Base-by-base conservation (phyloP, 2,797 vertebrate genomes). In the Rhincodon typus region DNA sequence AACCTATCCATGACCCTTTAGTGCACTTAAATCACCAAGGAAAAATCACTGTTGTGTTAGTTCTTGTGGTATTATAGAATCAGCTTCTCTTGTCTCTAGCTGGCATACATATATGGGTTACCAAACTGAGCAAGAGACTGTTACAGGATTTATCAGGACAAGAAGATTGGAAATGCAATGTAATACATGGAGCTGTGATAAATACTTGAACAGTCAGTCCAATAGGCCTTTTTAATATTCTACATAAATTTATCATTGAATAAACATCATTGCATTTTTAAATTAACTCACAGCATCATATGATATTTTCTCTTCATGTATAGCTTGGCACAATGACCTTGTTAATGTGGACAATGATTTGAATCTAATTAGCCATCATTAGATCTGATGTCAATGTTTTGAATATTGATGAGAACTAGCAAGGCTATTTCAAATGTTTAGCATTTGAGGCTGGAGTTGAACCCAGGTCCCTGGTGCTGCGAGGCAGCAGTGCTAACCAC, bases 21-120 rank as follows among this genome's bases (percentile, higher is more conserved):
- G 30, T 95, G 27, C 70, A 53, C 94, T 95, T 95, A 95, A 94
- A 94, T 53, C 94, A 94, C 94, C 34, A 95, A 95, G 94, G 70
- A 53, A 95, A 74, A 77, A 95, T 95, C 70, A 95, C 94, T 95
- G 46, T 53, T 95, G 30, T 53, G 30, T 77, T 42, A 53, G 70
- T 57, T 77, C 69, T 53, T 53, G 69, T 21, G 27, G 38, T 95
- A 77, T 77, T 95, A 77, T 25, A 46, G 67, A 95, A 38, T 19
- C 25, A 77, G 25, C 66, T 42, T 94, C 66, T n/a, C 23, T 94
- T 69, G 69, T 70, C 57, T 74, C 27, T 53, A 34, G 46, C 70
- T 95, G 46, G 42, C 69, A 57, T 53, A 77, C 42, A 77, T 34
- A 69, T 27, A 12, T 94, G 3, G 38, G 70, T 77, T 53, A 95